Conservation (phyloP, 1,140 invertebrate species). For the Sycobia sp. region DNA sequence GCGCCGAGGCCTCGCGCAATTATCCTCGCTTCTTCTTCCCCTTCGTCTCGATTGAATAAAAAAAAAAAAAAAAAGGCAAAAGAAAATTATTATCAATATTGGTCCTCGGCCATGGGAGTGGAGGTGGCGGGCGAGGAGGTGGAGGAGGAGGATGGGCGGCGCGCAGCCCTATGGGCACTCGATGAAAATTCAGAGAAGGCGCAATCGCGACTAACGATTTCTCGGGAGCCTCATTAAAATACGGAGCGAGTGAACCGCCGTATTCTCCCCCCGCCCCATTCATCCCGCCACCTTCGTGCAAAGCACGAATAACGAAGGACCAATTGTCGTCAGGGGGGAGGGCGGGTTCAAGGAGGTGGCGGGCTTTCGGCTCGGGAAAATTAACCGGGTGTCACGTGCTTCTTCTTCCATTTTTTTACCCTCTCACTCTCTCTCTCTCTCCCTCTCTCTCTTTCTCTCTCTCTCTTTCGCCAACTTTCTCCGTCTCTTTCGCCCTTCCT, state of each 20-base stretch:
- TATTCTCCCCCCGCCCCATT: too few species aligned
- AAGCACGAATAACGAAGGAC: conserved; percentile 31
- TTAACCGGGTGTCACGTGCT: conserved; percentile 14
- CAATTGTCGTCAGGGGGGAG: conserved; percentile 27
- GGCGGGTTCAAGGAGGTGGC: too few species aligned
- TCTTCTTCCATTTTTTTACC: neutral
- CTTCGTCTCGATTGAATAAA: too few species aligned
- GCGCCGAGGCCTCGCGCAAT: too few species aligned
- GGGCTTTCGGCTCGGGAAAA: conserved; percentile 12
- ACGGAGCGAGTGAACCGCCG: neutral
- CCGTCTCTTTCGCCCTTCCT: neutral
- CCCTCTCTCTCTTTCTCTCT: neutral
- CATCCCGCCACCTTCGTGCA: too few species aligned
- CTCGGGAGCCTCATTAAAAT: conserved; percentile 33
- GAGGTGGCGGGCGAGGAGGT: neutral
- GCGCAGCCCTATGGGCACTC: neutral
- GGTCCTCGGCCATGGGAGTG: too few species aligned
- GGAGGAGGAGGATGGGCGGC: too few species aligned
- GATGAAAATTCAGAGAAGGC: conserved; percentile 26
- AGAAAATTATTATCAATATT: neutral
- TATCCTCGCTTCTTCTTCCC: too few species aligned
- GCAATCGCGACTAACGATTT: conserved; percentile 29
- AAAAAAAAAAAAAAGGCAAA: too few species aligned
- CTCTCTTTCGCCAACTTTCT: neutral
- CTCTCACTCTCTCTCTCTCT: neutral